Base-by-base conservation (phyloP, 2,113 vertebrate genomes). In the Scortum barcoo region DNA sequence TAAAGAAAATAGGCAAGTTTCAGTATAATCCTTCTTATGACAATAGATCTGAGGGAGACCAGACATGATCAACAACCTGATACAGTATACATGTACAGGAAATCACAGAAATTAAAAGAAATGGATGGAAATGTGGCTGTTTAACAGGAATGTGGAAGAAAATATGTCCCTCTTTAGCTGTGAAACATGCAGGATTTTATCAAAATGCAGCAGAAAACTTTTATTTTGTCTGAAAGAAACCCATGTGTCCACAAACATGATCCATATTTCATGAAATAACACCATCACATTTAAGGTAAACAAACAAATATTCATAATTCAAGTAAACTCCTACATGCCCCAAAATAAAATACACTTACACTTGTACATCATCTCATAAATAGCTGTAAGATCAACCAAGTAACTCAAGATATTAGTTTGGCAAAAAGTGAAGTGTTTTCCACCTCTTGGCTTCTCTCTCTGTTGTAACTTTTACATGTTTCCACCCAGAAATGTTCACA, bases 291-390 rank as follows among this genome's bases (percentile, higher is more conserved):
- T 85, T 53, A 67, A 72, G 42, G 40, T 71, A 79, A 78, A 86
- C 69, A 85, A 50, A 83, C 46, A 71, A 36, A 81, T 81, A 72
- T 36, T 75, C 5, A 63, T 76, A 88, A 77, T 84, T 90, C 83
- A 91, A 89, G 91, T 92, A 85, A 88, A 89, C 17, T 79, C 70
- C 48, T 72, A 78, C 72, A 86, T 80, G 77, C 69, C 66, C 58
- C 48, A 30, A 87, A 84, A 66, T 69, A 36, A 86, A 81, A 81
- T 62, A 88, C 48, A 80, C 44, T 8, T 36, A 61, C 28, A 77
- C 42, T 28, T 84, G 36, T 81, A 82, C 61, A 84, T 76, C 16
- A 78, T 78, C 30, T n/a, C 28, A 78, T 56, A 77, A 88, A 73
- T 54, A 74, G 24, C 67, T 63, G 6, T 63, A 44, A 80, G 28